Conservation (phyloP, 2,797 vertebrate species). For the Potorous gilbertii region DNA sequence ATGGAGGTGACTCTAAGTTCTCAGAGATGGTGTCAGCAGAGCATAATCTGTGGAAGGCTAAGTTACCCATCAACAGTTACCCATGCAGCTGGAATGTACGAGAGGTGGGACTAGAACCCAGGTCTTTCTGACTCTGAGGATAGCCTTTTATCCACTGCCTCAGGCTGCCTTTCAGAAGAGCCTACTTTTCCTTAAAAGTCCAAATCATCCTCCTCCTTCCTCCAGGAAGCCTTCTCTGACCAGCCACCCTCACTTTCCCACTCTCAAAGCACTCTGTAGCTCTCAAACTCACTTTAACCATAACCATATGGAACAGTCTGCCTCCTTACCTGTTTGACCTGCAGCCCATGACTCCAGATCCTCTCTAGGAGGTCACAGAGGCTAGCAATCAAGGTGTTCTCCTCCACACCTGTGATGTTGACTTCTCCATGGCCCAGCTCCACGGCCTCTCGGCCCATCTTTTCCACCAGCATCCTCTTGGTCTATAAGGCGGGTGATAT, state of each 20-base stretch:
- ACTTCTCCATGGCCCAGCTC: constrained; percentile 98
- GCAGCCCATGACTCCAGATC: constrained; percentile 98
- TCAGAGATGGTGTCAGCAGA: constrained; percentile 10
- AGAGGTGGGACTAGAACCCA: background rate
- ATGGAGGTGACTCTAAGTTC: background rate
- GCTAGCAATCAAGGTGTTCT: constrained; percentile 98
- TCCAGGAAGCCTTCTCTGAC: background rate
- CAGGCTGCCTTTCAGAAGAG: background rate
- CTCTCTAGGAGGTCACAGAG: constrained; percentile 98
- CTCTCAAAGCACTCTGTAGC: background rate
- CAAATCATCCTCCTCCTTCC: background rate
- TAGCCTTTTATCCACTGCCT: background rate
- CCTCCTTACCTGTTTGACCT: constrained; percentile 95
- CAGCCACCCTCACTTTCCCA: background rate
- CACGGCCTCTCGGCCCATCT: constrained; percentile 99
- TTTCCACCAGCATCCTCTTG: constrained; percentile 99
- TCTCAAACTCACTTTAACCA: background rate
- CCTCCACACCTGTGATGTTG: constrained; percentile 98
- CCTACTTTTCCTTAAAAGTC: background rate
- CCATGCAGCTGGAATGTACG: background rate
- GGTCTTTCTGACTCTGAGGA: background rate
- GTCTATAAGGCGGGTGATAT: constrained; percentile 86
- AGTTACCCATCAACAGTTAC: background rate
- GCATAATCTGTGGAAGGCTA: background rate
- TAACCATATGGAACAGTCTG: too few relatives aligned